Evolutionary conservation across 2,797 vertebrate species (phyloP).

Genomic region (Bovichtus variegatus): DNA sequence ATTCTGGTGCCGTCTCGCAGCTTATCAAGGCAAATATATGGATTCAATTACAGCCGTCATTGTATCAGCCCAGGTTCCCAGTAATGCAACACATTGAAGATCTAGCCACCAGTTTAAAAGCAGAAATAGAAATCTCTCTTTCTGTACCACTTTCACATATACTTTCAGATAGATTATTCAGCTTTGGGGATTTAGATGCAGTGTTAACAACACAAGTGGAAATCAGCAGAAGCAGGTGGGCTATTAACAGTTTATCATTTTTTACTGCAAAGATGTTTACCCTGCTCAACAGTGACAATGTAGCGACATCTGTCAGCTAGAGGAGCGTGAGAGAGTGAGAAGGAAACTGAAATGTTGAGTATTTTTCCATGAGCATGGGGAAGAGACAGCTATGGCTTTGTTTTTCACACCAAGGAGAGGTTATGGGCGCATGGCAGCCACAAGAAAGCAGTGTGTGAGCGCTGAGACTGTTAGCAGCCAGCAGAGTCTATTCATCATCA

Average conservation of each 20-base stretch:
- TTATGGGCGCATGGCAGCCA: constrained; percentile 52
- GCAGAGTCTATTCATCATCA: constrained; percentile 69
- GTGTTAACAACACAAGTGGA: not conserved
- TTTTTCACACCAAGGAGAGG: constrained; percentile 61
- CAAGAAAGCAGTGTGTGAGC: constrained; percentile 43
- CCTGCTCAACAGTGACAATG: not conserved
- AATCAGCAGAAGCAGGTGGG: constrained; percentile 24
- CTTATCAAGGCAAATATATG: constrained; percentile 58
- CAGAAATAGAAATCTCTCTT: constrained; percentile 8
- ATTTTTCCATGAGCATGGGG: constrained; percentile 12
- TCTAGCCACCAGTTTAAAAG: constrained; percentile 11
- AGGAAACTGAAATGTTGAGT: constrained; percentile 32
- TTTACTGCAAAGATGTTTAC: constrained; percentile 11
- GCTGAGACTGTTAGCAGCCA: constrained; percentile 35
- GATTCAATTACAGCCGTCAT: constrained; percentile 41
- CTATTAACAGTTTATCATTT: constrained; percentile 18
- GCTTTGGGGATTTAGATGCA: constrained; percentile 4
- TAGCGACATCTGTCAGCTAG: constrained; percentile 34
- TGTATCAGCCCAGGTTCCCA: constrained; percentile 5
- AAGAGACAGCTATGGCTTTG: constrained; percentile 38
- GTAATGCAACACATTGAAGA: constrained; percentile 41
- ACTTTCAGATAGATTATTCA: no score
- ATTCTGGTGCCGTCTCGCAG: not conserved
- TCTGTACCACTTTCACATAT: not conserved
- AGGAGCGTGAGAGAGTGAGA: constrained; percentile 14